A percentile compares a stretch with the other conserved stretches of the same genome.
phyloP scores from a whole-genome alignment of 35 echinoderm and acorn worm genomes.

The Anneissia japonica region DNA sequence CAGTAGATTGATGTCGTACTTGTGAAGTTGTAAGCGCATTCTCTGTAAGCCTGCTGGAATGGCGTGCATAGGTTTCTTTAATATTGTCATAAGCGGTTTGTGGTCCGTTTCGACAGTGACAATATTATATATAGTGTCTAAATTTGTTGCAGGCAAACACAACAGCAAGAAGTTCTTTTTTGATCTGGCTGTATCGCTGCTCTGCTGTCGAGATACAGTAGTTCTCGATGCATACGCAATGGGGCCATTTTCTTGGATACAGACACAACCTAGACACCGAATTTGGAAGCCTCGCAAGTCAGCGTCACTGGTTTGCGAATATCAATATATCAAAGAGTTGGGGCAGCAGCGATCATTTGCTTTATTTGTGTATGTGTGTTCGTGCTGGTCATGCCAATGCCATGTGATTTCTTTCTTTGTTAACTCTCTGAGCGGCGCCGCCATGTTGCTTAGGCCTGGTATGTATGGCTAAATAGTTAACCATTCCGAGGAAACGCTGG shows the following conservation, averaged over 20 bases:
- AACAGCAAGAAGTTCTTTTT: background rate
- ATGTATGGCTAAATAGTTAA: background rate
- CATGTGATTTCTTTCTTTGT: background rate
- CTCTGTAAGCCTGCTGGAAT: slow-evolving; percentile 21
- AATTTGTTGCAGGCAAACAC: slow-evolving; percentile 23
- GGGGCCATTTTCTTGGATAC: background rate
- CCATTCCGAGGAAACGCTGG: background rate
- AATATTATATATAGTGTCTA: slow-evolving; percentile 6
- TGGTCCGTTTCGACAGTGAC: slow-evolving; percentile 36
- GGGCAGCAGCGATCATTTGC: background rate
- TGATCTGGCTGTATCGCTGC: slow-evolving; percentile 11
- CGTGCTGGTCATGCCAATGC: background rate
- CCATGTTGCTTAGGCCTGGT: background rate
- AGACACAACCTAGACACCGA: background rate
- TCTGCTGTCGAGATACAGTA: background rate
- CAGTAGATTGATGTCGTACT: slow-evolving; percentile 9
- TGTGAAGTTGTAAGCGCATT: slow-evolving; percentile 7
- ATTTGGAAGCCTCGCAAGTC: background rate
- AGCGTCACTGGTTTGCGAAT: background rate
- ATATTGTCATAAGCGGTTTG: slow-evolving; percentile 23
- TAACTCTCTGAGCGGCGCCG: background rate
- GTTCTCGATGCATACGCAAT: background rate
- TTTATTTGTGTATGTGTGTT: background rate
- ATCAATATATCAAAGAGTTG: background rate
- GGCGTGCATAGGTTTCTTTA: background rate